phyloP scores from a whole-genome alignment of 2,888 invertebrate species.

The Vannuccia rotundouncinata region DNA sequence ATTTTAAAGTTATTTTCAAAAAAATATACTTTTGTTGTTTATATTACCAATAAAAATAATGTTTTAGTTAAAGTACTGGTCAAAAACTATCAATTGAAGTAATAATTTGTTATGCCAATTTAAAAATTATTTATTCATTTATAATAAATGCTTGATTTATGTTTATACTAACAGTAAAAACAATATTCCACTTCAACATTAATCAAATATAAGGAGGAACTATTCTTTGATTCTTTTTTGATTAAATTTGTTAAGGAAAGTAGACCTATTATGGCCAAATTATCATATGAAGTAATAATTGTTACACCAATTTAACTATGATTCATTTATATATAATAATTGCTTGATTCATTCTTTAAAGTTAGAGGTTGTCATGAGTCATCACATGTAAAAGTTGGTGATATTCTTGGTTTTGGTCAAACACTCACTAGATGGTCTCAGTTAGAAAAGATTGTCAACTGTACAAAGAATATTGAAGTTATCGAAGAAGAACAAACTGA shows the following conservation, averaged over 20 bases:
- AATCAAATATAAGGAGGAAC: not conserved
- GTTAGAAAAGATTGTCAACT: conserved; percentile 5
- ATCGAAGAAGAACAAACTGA: not conserved
- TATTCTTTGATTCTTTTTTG: not conserved
- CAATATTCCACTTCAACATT: not conserved
- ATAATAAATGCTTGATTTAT: not conserved
- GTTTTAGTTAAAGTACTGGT: not conserved
- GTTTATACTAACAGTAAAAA: not conserved
- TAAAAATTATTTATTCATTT: not conserved
- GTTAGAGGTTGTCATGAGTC: not conserved
- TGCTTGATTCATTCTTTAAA: not conserved
- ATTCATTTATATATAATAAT: not conserved
- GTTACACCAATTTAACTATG: not conserved
- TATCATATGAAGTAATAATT: not conserved
- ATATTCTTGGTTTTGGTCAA: conserved; percentile 4
- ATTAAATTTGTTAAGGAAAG: not conserved
- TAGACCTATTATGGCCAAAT: not conserved
- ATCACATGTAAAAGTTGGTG: not conserved
- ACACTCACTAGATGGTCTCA: conserved; percentile 1
- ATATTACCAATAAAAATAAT: not conserved
- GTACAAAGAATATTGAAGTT: not conserved
- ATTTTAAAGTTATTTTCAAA: too few relatives aligned
- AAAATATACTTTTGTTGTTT: not conserved
- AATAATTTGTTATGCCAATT: too few relatives aligned
- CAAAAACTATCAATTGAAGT: too few relatives aligned